Evolutionary conservation across 2,797 vertebrate species (phyloP), one percentile per base, ranked within the genome.

Genomic region (Sebastes aleutianus): DNA sequence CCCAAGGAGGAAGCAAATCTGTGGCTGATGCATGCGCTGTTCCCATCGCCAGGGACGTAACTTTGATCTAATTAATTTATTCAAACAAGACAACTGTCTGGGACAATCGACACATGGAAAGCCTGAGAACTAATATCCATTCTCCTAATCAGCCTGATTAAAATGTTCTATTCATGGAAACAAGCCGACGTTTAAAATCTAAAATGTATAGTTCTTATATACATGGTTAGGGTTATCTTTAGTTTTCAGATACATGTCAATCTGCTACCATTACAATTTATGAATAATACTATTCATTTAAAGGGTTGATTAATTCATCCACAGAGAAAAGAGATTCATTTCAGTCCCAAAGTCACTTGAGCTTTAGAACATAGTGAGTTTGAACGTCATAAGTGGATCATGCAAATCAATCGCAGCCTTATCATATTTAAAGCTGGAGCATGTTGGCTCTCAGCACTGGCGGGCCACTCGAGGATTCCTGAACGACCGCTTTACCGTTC

Each of bases 41-140:
- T 85, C 72, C 77, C 81, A 57, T 74, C 32, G n/a, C 22, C 57
- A 64, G 70, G 57, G 78, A 89, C 39, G 8, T 4, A 73, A 71
- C 80, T 84, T 78, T 89, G 78, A 88, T 90, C 76, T 53, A 71
- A 85, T 82, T 83, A 61, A 90, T 89, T 75, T 82, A 89, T 91
- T 90, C 78, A 83, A 87, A 85, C 53, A 53, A 63, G 71, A 74
- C 80, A 81, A 86, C 86, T 83, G 85, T 83, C 73, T 78, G 78
- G 70, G 50, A 83, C 79, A 79, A 82, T 90, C 80, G 69, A 58
- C 56, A 63, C 82, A 82, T 56, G 20, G 27, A 59, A 71, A 26
- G 83, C 56, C 36, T 81, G 14, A 8, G 57, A 70, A 59, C 39
- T 74, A 73, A 78, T 57, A 86, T 74, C 74, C 66, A 50, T 79